Conservation (phyloP, 2,888 invertebrate genomes). For the Bellardia bayeri region DNA sequence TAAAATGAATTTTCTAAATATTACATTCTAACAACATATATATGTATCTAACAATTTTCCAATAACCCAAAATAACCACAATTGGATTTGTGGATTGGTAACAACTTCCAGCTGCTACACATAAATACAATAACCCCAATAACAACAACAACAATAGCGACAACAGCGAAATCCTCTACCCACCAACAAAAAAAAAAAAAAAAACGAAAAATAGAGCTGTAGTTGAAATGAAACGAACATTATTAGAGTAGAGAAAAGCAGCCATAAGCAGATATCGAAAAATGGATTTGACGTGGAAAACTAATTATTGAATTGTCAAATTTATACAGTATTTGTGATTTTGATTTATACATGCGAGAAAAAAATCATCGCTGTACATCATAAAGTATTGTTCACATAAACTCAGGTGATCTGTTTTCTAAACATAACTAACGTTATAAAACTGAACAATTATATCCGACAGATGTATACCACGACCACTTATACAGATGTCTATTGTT, state of each 20-base stretch:
- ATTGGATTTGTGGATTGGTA: slow-evolving; percentile 65
- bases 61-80: slow-evolving; percentile 58
- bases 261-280: slow-evolving; percentile 55
- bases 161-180: slow-evolving; percentile 1
- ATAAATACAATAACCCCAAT: slow-evolving; percentile 25
- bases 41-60: slow-evolving; percentile 30
- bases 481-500: too few species aligned
- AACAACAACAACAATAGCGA: slow-evolving; percentile 16
- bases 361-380: not conserved
- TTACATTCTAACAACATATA: not conserved
- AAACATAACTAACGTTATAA: too few species aligned
- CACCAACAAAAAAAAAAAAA: not conserved
- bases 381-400: too few species aligned
- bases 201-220: too few species aligned
- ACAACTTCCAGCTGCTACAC: slow-evolving; percentile 50
- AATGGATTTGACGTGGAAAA: slow-evolving; percentile 67
- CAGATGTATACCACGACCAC: too few species aligned
- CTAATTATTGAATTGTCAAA: slow-evolving; percentile 73
- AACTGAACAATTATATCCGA: too few species aligned
- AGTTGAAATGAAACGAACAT: slow-evolving; percentile 9
- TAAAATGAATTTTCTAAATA: slow-evolving; percentile 16
- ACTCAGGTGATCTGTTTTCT: too few species aligned
- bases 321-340: slow-evolving; percentile 63
- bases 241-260: slow-evolving; percentile 9
- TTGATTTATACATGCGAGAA: not conserved